Conservation (phyloP, 2,888 invertebrate genomes). For the Notodonta dromedarius region DNA sequence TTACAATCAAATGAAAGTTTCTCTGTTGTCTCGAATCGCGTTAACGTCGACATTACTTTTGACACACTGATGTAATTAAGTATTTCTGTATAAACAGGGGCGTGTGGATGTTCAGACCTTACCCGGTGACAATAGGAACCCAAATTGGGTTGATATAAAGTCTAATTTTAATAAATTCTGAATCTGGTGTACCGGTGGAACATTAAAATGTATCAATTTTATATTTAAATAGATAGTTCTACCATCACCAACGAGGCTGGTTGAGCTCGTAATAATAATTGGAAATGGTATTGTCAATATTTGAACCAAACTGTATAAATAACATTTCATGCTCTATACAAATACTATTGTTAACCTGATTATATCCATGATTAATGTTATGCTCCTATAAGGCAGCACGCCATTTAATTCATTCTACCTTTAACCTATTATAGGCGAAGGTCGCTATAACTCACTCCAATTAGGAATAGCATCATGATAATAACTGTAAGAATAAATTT, state of each 20-base stretch:
- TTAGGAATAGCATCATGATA: slow-evolving; percentile 1
- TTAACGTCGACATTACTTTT: slow-evolving; percentile 30
- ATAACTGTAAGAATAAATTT: background rate
- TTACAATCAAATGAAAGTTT: slow-evolving; percentile 34
- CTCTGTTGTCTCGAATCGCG: slow-evolving; percentile 18
- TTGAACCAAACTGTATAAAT: background rate
- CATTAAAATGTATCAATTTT: no score
- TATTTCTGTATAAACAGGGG: slow-evolving; percentile 13
- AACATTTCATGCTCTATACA: slow-evolving; percentile 1
- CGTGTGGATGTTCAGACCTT: slow-evolving; percentile 3
- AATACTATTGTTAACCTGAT: slow-evolving; percentile 1
- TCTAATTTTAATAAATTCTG: no score
- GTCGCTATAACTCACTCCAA: slow-evolving; percentile 3
- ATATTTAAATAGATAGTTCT: no score
- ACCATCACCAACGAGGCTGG: no score
- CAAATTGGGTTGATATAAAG: background rate
- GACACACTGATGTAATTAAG: slow-evolving; percentile 39
- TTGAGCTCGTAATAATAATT: background rate
- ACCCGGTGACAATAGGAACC: background rate
- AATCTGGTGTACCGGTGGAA: no score
- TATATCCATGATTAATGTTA: background rate
- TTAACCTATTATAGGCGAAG: background rate
- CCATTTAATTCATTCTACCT: background rate
- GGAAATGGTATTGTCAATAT: background rate
- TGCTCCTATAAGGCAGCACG: background rate